A percentile compares a stretch with the other conserved stretches of the same genome.
These are phyloP conservation scores for Cheilosia grossa DNA, from an alignment of 2,888 invertebrate genomes.

Conservation along the genomic window DNA sequence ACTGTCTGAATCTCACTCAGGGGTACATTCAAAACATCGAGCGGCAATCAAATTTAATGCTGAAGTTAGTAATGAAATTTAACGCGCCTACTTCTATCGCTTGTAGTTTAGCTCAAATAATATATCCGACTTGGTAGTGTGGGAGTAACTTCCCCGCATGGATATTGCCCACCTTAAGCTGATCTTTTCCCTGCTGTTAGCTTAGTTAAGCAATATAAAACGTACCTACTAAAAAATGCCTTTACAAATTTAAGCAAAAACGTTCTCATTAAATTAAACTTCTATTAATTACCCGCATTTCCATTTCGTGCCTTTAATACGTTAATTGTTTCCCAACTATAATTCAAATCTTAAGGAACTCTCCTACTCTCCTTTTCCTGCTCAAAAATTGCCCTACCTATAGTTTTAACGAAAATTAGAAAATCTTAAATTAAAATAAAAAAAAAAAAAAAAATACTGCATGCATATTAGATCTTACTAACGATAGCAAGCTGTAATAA, in stretches of 20 bases:
- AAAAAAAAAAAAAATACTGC: not conserved
- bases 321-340: constrained; percentile 19
- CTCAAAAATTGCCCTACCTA: constrained; percentile 1
- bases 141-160: too few relatives aligned
- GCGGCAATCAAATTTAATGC: too few relatives aligned
- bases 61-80: too few relatives aligned
- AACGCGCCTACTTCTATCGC: too few relatives aligned
- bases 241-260: constrained; percentile 16
- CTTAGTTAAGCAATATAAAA: not conserved
- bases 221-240: constrained; percentile 11
- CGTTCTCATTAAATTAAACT: constrained; percentile 30
- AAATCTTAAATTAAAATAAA: constrained; percentile 17
- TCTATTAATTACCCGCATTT: constrained; percentile 55
- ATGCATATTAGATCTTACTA: constrained; percentile 42
- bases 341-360: constrained; percentile 8
- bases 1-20: too few relatives aligned
- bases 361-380: not conserved
- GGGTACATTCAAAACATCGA: too few relatives aligned
- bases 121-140: too few relatives aligned
- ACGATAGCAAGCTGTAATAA: constrained; percentile 6
- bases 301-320: constrained; percentile 73
- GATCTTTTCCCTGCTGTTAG: not conserved
- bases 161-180: not conserved
- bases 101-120: too few relatives aligned
- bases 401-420: constrained; percentile 38